Base-by-base conservation (phyloP, 2,888 invertebrate species). In the Margaritifera margaritifera region DNA sequence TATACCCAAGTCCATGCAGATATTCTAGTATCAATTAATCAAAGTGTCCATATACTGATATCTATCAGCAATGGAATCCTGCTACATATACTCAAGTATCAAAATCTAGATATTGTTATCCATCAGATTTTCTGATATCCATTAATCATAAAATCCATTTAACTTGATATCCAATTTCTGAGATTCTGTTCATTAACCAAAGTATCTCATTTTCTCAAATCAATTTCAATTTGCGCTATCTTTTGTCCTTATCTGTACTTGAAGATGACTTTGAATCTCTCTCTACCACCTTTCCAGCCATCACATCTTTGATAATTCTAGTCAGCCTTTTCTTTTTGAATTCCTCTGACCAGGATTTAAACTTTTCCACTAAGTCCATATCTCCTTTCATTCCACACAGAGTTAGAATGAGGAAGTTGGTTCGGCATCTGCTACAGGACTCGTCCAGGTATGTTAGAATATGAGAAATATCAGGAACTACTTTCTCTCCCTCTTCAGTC, bases 361-460 rank as follows among this genome's bases (percentile, higher is more conserved):
- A 61, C 58, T 66, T 62, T 20, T 72, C 66, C 25, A 78, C 69
- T 22, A 74, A 66, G 20, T 63, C 61, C 15, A 58, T 42, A 1
- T 76, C 75, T 31, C 25, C 51, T 53, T 65, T 59, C 11, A 71
- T 65, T 22, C 76, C 76, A 54, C 71, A 78, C 22, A 80, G 62
- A 11, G 73, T 68, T 24, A 74, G 65, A 19, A 75, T 72, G 18
- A 82, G 61, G 66, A 79, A 71, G 55, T 77, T 81, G 4, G 82
- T 66, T 22, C 81, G 66, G 50, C 70, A 62, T 22, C 82, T 68
- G 51, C 80, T 80, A 57, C 81, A 80, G 0, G 75, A 70, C 25
- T 74, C 72, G 58, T 82, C 77, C 42, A 84, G 73, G 69, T 82
- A 81, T 27, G 68, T 68, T 15, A 81, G 64, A 18, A 75, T 66